Conservation (phyloP, 2,797 vertebrate genomes). For the Sebastes hopkinsi region DNA sequence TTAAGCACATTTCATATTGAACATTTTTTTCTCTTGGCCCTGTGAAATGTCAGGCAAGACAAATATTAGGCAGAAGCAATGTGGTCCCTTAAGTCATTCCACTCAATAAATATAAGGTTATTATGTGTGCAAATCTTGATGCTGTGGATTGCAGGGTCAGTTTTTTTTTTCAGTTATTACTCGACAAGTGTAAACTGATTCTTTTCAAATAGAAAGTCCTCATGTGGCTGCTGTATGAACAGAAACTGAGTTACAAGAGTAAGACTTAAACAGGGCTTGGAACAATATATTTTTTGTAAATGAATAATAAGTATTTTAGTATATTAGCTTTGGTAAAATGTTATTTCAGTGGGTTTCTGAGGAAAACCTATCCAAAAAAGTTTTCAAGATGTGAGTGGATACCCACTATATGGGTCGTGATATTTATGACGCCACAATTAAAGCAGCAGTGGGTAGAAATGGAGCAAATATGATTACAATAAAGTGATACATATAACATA, state of each 20-base stretch:
- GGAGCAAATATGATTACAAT: too few species aligned
- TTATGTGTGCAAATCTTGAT: not conserved
- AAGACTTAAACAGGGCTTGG: not conserved
- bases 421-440: not conserved
- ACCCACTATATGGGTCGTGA: not conserved
- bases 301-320: not conserved
- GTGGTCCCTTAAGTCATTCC: not conserved
- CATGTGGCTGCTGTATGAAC: not conserved
- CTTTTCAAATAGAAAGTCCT: not conserved
- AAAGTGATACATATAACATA: too few species aligned
- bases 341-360: not conserved
- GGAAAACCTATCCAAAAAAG: not conserved
- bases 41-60: slow-evolving; percentile 5
- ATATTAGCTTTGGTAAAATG: not conserved
- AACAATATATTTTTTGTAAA: not conserved
- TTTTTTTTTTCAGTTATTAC: not conserved
- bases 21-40: not conserved
- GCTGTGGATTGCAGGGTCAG: not conserved
- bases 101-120: not conserved
- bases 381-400: not conserved
- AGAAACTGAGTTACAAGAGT: not conserved
- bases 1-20: slow-evolving; percentile 9
- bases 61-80: slow-evolving; percentile 13
- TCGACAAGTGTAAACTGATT: not conserved
- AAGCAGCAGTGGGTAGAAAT: too few species aligned